phyloP scores from a whole-genome alignment of 2,113 vertebrate species.

The Albula goreensis region DNA sequence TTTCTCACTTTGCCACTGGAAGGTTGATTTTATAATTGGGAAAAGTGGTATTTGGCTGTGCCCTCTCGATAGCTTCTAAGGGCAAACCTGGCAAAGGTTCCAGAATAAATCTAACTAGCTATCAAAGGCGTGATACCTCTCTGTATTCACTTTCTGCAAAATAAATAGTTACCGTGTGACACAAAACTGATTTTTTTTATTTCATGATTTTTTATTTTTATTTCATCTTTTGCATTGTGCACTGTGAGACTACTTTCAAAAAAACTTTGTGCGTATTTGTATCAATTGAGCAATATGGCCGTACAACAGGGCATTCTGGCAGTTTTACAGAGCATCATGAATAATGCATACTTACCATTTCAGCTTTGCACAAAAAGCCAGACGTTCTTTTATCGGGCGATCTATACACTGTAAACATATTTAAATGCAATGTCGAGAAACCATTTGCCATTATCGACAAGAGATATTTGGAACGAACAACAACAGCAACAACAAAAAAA shows the following conservation, averaged over 20 bases:
- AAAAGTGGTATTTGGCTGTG: slow-evolving; percentile 53
- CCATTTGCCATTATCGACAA: slow-evolving; percentile 59
- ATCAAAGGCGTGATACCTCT: background rate
- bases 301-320: slow-evolving; percentile 58
- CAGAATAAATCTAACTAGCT: background rate
- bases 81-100: slow-evolving; percentile 21
- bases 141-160: background rate
- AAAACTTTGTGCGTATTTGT: slow-evolving; percentile 52
- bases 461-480: slow-evolving; percentile 60
- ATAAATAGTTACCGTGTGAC: background rate
- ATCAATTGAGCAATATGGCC: slow-evolving; percentile 56
- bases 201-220: background rate
- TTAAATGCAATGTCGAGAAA: slow-evolving; percentile 53
- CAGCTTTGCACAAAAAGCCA: slow-evolving; percentile 73
- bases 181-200: background rate
- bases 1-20: slow-evolving; percentile 39
- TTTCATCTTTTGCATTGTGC: background rate
- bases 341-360: slow-evolving; percentile 71
- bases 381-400: slow-evolving; percentile 65
- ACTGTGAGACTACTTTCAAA: slow-evolving; percentile 23
- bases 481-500: slow-evolving; percentile 42
- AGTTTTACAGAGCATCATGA: slow-evolving; percentile 71
- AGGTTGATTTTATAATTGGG: slow-evolving; percentile 33
- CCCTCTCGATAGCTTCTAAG: slow-evolving; percentile 20
- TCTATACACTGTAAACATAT: slow-evolving; percentile 58